Conservation (phyloP, 1,140 invertebrate genomes). For the Hylyphantes graminicola region DNA sequence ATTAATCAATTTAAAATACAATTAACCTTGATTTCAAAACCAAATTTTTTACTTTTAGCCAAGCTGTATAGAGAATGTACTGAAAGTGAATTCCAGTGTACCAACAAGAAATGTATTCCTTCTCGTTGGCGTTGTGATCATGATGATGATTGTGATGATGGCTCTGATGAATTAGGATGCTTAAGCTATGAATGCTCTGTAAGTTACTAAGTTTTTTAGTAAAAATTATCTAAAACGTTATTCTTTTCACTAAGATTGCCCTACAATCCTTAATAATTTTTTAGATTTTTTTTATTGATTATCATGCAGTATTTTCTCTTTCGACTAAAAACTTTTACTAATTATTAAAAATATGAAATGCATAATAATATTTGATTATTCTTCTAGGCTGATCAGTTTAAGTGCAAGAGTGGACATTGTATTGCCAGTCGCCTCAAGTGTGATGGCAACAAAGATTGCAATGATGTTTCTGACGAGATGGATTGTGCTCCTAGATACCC, state of each 20-base stretch:
- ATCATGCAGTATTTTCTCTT: neutral
- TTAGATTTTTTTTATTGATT: neutral
- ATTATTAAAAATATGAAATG: too few relatives aligned
- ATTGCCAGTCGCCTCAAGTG: slow-evolving; percentile 87
- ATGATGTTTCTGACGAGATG: slow-evolving; percentile 92
- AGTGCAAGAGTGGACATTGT: slow-evolving; percentile 92
- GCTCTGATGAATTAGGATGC: slow-evolving; percentile 70
- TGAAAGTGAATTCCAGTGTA: slow-evolving; percentile 93
- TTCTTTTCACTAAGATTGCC: too few relatives aligned
- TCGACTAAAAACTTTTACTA: neutral
- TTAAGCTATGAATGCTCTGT: slow-evolving; percentile 77
- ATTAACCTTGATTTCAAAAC: too few relatives aligned
- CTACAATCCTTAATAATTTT: neutral
- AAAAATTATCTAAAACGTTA: too few relatives aligned
- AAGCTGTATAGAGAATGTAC: slow-evolving; percentile 90
- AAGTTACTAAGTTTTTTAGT: slow-evolving; percentile 69
- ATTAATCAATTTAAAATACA: too few relatives aligned
- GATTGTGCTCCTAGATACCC: slow-evolving; percentile 88
- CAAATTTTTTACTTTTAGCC: slow-evolving; percentile 62
- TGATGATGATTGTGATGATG: slow-evolving; percentile 72
- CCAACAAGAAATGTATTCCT: slow-evolving; percentile 93
- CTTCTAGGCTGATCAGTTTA: slow-evolving; percentile 82
- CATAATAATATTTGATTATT: neutral
- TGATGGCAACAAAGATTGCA: slow-evolving; percentile 91
- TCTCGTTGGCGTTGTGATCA: slow-evolving; percentile 72